Conservation (phyloP, 2,113 vertebrate species). For the Choloepus hoffmanni region DNA sequence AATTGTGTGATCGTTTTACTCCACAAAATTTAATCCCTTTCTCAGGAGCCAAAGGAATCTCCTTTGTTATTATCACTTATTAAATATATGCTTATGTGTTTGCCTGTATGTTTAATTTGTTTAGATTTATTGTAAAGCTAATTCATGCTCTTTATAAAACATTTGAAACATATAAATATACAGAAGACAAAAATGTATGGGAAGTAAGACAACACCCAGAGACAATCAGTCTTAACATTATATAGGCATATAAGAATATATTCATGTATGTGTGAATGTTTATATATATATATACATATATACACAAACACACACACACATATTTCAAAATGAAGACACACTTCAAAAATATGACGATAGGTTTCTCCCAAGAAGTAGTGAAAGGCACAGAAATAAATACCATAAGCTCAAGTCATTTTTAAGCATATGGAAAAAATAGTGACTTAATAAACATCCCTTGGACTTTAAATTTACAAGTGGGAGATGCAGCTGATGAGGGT, state of each 20-base stretch:
- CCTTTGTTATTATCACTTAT: not conserved
- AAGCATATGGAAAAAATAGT: no score
- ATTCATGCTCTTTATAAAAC: not conserved
- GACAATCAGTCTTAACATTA: not conserved
- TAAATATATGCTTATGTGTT: not conserved
- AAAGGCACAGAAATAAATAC: no score
- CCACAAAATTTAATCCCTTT: not conserved
- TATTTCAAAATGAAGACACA: not conserved
- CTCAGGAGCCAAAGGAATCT: not conserved
- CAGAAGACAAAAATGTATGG: not conserved
- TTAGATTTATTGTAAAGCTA: not conserved
- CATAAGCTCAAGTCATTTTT: no score
- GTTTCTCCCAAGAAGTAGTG: not conserved
- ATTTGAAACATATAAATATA: not conserved
- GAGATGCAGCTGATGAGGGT: no score
- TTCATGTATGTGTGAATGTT: no score
- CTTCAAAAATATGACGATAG: fast-evolving
- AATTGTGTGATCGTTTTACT: not conserved
- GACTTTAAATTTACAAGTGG: not conserved
- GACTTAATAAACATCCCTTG: no score
- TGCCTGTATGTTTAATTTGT: not conserved
- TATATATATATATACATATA: not conserved
- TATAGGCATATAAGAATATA: not conserved
- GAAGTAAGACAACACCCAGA: not conserved
- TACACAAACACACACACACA: not conserved